phyloP scores from a whole-genome alignment of 2,797 vertebrate genomes.

The Myotis findleyi region DNA sequence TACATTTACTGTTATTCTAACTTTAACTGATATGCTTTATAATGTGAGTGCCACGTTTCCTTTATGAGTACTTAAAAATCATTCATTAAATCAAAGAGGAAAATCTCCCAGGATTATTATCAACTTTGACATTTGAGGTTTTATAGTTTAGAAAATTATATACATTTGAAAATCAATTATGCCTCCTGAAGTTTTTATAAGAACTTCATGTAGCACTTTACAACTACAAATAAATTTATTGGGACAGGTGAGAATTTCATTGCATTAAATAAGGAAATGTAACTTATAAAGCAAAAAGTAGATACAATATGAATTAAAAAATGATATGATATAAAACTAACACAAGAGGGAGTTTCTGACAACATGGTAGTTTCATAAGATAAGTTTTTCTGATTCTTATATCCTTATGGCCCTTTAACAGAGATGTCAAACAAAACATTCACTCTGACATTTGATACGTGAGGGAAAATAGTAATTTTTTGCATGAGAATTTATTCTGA shows the following conservation, averaged over 20 bases:
- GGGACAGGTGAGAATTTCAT: neutral
- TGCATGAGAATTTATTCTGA: neutral
- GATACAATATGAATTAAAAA: neutral
- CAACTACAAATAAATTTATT: neutral
- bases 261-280: neutral
- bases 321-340: neutral
- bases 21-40: neutral
- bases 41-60: neutral
- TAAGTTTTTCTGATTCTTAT: neutral
- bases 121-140: slow-evolving; percentile 3
- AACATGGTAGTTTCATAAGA: neutral
- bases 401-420: neutral
- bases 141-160: neutral
- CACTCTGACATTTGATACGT: neutral
- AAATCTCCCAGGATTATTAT: slow-evolving; percentile 1
- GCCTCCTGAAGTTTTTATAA: neutral
- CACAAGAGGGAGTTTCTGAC: slow-evolving; percentile 15
- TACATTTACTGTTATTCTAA: neutral
- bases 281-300: neutral
- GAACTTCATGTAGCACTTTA: neutral
- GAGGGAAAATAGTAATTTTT: neutral
- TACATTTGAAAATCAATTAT: neutral
- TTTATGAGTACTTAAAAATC: slow-evolving; percentile 13
- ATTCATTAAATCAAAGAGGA: neutral
- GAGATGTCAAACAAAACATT: neutral